Base-by-base conservation (phyloP, 2,113 vertebrate species). In the Osmerus eperlanus region DNA sequence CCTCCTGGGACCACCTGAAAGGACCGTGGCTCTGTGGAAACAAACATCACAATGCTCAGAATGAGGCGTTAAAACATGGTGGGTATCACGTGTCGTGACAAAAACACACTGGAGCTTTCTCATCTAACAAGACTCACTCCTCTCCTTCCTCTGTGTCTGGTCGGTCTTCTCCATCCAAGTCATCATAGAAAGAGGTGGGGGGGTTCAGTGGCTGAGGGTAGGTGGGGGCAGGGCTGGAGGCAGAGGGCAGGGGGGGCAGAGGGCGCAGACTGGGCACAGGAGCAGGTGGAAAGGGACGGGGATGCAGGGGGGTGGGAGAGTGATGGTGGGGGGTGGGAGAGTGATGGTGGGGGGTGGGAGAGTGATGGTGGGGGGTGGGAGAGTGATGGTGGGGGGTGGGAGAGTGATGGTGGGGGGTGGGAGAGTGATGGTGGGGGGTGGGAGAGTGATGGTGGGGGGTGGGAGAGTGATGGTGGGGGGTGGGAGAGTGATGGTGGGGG, bases 21-120 rank as follows among this genome's bases (percentile, higher is more conserved):
- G 47, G 21, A 47, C 61, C 68, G 60, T 68, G 51, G 7, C 23
- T 58, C 52, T 76, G 51, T 71, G 66, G 21, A 56, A 51, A 64
- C 11, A 68, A 19, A 52, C 19, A 58, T 25, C 51, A 65, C 56
- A 71, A 47, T 70, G 56, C n/a, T 70, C 1, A 19, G 19, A 3
- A 1, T 32, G 25, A 6, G 32, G 28, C 25, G 9, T 12, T 7
- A n/a, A 60, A 12, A 60, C 18, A 59, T 19, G 21, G 21, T 25
- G 25, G 15, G 61, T 32, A 63, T 29, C 21, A 15, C 21, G n/a
- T 63, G 28, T 63, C 1, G 13, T 28, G 15, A 14, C 29, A 8
- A 14, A 16, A 32, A 41, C 9, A 29, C 16, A 3, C 4, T 64
- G 16, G 62, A 64, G 16, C 16, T 11, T 15, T 18, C 15, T 16